These are phyloP conservation scores for Ditula angustiorana DNA, from an alignment of 2,888 invertebrate species.

Conservation along the genomic window DNA sequence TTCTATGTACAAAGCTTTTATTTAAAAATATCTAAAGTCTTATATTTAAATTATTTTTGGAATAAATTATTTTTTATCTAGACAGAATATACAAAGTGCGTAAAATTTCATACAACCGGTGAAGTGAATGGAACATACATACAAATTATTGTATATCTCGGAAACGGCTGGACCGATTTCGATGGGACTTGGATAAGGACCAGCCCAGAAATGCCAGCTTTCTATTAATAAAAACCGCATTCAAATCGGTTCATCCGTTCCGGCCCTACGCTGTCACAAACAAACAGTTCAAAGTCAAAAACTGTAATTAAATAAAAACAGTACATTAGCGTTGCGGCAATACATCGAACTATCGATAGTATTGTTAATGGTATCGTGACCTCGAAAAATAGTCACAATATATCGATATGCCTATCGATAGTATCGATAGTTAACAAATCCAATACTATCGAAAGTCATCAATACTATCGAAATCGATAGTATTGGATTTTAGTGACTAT, in stretches of 20 bases:
- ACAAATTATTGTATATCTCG: not conserved
- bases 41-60: slow-evolving; percentile 37
- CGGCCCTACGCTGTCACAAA: not conserved
- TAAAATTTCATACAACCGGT: slow-evolving; percentile 23
- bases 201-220: not conserved
- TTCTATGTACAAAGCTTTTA: slow-evolving; percentile 35
- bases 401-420: too few relatives aligned
- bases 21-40: slow-evolving; percentile 24
- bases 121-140: slow-evolving; percentile 3
- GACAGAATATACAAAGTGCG: slow-evolving; percentile 33
- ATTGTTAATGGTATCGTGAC: too few relatives aligned
- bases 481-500: too few relatives aligned
- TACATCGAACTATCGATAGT: too few relatives aligned
- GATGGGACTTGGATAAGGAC: not conserved
- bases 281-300: not conserved
- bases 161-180: not conserved
- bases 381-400: too few relatives aligned
- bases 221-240: not conserved
- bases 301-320: too few relatives aligned
- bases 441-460: too few relatives aligned
- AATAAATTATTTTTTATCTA: slow-evolving; percentile 41
- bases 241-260: not conserved
- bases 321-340: too few relatives aligned
- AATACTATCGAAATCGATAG: too few relatives aligned
- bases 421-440: too few relatives aligned